Percentiles rank a stretch among this genome's conserved stretches.
Evolutionary conservation across 2,888 invertebrate species (phyloP).

Genomic region (Taenaris catops): DNA sequence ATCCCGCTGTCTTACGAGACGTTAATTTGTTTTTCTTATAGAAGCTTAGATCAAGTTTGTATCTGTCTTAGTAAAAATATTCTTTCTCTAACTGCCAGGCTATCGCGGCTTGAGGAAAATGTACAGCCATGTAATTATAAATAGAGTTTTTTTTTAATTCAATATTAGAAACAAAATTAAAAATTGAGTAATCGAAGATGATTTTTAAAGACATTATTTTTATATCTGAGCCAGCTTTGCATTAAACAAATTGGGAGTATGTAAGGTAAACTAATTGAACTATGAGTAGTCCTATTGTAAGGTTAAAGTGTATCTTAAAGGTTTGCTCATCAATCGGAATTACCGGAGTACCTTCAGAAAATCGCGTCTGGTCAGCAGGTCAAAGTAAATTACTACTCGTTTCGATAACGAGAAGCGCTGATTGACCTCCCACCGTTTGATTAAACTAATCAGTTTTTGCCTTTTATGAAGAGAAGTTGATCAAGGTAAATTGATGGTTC

Average conservation of each 20-base stretch:
- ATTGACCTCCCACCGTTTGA: conserved; percentile 66
- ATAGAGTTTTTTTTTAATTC: no score
- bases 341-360: conserved; percentile 36
- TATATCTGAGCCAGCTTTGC: no score
- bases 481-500: conserved; percentile 49
- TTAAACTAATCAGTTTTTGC: conserved; percentile 72
- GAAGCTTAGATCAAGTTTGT: no score
- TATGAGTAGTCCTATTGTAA: conserved; percentile 2
- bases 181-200: no score
- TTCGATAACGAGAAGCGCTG: conserved; percentile 65
- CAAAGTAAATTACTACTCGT: conserved; percentile 66
- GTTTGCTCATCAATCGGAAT: conserved; percentile 34
- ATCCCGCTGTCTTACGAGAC: no score
- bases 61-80: no score
- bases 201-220: no score
- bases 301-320: conserved; percentile 22
- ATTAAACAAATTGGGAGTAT: neutral
- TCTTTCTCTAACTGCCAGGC: no score
- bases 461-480: conserved; percentile 60
- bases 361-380: conserved; percentile 60
- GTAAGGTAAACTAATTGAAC: neutral
- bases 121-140: no score
- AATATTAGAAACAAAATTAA: no score
- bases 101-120: no score
- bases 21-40: no score